Evolutionary conservation across 2,888 invertebrate genomes (phyloP).

Genomic region (Dicyrtomina minuta): DNA sequence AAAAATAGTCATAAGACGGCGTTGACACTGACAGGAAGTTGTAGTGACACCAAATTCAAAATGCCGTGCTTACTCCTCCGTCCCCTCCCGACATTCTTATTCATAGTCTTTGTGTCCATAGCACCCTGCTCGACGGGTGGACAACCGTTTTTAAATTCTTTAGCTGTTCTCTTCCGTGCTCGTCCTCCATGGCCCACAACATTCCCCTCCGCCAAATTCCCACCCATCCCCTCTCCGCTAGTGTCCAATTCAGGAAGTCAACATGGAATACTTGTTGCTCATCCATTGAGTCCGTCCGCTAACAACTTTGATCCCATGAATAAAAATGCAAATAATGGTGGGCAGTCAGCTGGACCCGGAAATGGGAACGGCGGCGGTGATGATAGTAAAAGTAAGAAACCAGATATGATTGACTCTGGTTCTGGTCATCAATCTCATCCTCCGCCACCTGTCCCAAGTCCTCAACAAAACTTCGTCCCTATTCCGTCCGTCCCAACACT

Average conservation of each 20-base stretch:
- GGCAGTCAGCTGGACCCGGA: too few relatives aligned
- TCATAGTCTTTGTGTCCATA: neutral
- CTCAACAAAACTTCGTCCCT: slow-evolving; percentile 19
- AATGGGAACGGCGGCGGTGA: too few relatives aligned
- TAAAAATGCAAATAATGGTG: neutral
- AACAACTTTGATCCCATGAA: slow-evolving; percentile 13
- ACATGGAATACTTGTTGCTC: slow-evolving; percentile 41
- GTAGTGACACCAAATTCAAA: too few relatives aligned
- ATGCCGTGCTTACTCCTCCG: too few relatives aligned
- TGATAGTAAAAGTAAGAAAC: slow-evolving; percentile 8
- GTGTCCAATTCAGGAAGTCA: neutral
- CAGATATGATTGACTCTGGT: slow-evolving; percentile 1
- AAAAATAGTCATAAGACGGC: too few relatives aligned
- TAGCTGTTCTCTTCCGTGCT: slow-evolving; percentile 50
- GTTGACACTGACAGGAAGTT: too few relatives aligned
- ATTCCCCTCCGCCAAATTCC: slow-evolving; percentile 40
- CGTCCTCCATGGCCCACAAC: slow-evolving; percentile 50
- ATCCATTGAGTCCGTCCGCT: slow-evolving; percentile 30
- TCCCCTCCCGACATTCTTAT: too few relatives aligned
- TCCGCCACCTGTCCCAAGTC: slow-evolving; percentile 5
- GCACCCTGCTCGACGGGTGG: neutral
- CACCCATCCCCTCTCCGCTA: slow-evolving; percentile 7
- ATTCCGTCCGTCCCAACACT: slow-evolving; percentile 3
- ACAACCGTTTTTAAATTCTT: slow-evolving; percentile 50
- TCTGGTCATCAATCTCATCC: neutral